These are phyloP conservation scores for Agonopterix heracliana DNA, from an alignment of 2,888 invertebrate genomes.

Conservation along the genomic window DNA sequence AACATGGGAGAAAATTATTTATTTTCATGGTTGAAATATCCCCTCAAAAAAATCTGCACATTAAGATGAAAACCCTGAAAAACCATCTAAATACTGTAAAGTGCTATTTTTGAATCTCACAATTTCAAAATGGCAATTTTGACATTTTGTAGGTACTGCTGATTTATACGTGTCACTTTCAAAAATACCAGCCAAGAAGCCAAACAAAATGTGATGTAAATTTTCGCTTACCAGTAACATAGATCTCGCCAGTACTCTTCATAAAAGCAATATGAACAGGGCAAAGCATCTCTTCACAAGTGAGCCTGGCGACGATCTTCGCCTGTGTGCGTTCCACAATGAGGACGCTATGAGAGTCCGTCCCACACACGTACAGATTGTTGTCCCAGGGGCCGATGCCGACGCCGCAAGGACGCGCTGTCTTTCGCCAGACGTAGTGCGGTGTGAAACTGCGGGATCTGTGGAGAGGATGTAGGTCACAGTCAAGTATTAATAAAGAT, in stretches of 20 bases:
- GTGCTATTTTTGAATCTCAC: too few relatives aligned
- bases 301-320: conserved; percentile 69
- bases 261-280: conserved; percentile 79
- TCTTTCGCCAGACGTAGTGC: conserved; percentile 73
- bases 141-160: too few relatives aligned
- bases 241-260: conserved; percentile 73
- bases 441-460: conserved; percentile 73
- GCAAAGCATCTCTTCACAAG: conserved; percentile 76
- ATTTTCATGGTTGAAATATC: too few relatives aligned
- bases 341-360: conserved; percentile 79
- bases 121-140: too few relatives aligned
- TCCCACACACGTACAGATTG: conserved; percentile 78
- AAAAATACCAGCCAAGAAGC: too few relatives aligned
- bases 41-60: too few relatives aligned
- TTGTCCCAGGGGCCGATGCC: conserved; percentile 79
- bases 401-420: conserved; percentile 81
- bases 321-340: conserved; percentile 65
- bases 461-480: conserved; percentile 1
- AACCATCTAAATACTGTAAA: too few relatives aligned
- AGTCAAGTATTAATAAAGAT: too few relatives aligned
- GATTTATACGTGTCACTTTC: too few relatives aligned
- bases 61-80: too few relatives aligned
- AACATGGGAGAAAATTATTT: too few relatives aligned
- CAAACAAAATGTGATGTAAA: too few relatives aligned
- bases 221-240: conserved; percentile 66